Base-by-base conservation (phyloP, 2,113 vertebrate species). In the Rhegmatorhina hoffmannsi region DNA sequence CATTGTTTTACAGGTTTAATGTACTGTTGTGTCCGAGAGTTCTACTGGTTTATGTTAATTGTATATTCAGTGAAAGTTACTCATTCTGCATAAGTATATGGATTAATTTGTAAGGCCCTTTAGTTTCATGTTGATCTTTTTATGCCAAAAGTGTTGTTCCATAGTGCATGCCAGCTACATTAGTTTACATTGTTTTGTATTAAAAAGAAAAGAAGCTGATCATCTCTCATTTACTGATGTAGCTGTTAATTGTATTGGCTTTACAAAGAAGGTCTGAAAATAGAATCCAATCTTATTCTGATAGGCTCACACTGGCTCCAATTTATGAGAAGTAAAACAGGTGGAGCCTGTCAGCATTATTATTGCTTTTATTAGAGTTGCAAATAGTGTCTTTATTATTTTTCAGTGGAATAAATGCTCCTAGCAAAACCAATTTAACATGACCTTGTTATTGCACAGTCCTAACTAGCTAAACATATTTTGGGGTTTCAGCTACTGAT, bases 331-430 rank as follows among this genome's bases (percentile, higher is more conserved):
- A 80, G 49, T 58, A 62, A 72, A 95, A 62, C 66, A 81, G 43
- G 64, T 86, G 60, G 64, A 89, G 82, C 69, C 81, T 93, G 88
- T 84, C 88, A 82, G 64, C 25, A 16, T 78, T 94, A 66, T 90
- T 92, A 84, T 74, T 93, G 66, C 58, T 90, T 95, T 94, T 93
- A 92, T 88, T 93, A 83, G 36, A 67, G 64, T 78, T 96, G 83
- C 92, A 95, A 95, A 92, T 87, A 53, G 15, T 68, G 53, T 72
- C 80, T 84, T 92, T 77, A 69, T 81, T 94, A 75, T 94, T 94
- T 90, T 91, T 91, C 90, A 78, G 76, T 74, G 72, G 60, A 91
- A 84, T 67, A 94, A 92, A 82, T 64, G 66, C 62, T 92, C 4
- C 76, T 84, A 84, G 78, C 20, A 58, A 81, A 94, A 94, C 52